Base-by-base conservation (phyloP, 2,797 vertebrate genomes). In the Cirrhinus molitorella region DNA sequence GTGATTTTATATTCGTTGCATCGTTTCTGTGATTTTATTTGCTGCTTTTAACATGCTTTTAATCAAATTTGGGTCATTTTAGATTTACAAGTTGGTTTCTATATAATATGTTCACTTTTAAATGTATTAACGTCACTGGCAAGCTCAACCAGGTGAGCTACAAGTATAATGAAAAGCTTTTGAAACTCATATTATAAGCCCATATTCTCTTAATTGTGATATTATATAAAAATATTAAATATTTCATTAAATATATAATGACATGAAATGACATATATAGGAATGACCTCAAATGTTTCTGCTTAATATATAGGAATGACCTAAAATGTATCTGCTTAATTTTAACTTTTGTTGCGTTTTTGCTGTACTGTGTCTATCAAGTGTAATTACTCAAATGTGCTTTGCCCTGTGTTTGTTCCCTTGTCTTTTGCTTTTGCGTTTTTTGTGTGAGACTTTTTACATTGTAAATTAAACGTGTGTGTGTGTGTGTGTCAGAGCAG, bases 401-500 rank as follows among this genome's bases (percentile, higher is more conserved):
- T 68, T 55, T 25, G 47, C 28, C 72, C 28, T 57, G 70, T 72
- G 31, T 85, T 47, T 5, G 34, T 51, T 73, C 77, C 49, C 84
- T 28, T 70, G 25, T 70, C 37, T 75, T n/a, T 78, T 34, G 77
- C 61, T 71, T 31, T 78, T 28, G 72, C 55, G 37, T 12, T 74
- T 51, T 68, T 82, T 59, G 81, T 59, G 82, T 79, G 51, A 90
- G 91, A 53, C 51, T 45, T 79, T 83, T 70, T 75, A 45, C 79
- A 79, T 88, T 76, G 61, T 63, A 85, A 76, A 84, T 72, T 70
- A 55, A 23, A 25, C 57, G 73, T 80, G 86, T 73, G 85, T 80
- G 78, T 87, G 86, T 88, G 83, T 87, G 65, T 80, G 83, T 87
- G 76, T 85, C 66, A 45, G 83, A 84, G 88, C 94, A 94, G 93